Percentiles rank a stretch among this genome's conserved stretches.
Conservation (phyloP, 1,140 invertebrate genomes). For the Drosophila bocki region DNA sequence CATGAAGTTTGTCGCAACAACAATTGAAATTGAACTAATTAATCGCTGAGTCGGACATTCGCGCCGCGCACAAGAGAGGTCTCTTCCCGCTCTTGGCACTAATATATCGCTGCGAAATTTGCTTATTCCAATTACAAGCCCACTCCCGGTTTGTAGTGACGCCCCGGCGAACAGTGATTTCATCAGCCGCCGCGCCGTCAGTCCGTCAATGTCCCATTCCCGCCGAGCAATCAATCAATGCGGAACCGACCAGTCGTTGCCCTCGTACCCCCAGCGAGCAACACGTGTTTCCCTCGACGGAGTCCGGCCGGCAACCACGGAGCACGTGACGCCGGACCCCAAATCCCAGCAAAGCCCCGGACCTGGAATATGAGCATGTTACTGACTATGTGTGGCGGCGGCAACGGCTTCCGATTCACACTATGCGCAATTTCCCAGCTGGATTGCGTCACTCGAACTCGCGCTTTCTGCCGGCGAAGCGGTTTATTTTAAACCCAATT, state of each 20-base stretch:
- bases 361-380: background rate
- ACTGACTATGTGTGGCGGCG: background rate
- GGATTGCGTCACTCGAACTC: slow-evolving; percentile 69
- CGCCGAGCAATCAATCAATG: slow-evolving; percentile 23
- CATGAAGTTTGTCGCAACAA: slow-evolving; percentile 4
- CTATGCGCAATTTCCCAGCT: slow-evolving; percentile 49
- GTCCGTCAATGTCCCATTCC: slow-evolving; percentile 4
- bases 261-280: slow-evolving; percentile 24
- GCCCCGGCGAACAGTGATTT: slow-evolving; percentile 15
- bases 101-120: slow-evolving; percentile 1
- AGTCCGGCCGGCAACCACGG: slow-evolving; percentile 32
- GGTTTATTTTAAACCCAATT: slow-evolving; percentile 73
- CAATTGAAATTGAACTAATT: slow-evolving; percentile 25
- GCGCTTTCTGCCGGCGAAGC: slow-evolving; percentile 56
- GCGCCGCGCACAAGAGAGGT: background rate
- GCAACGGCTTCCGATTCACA: slow-evolving; percentile 16
- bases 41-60: background rate
- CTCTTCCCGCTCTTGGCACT: background rate
- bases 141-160: slow-evolving; percentile 10
- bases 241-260: slow-evolving; percentile 12
- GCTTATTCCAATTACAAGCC: slow-evolving; percentile 19
- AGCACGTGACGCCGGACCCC: slow-evolving; percentile 28
- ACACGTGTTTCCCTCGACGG: slow-evolving; percentile 29
- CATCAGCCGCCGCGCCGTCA: slow-evolving; percentile 24
- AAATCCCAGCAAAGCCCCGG: slow-evolving; percentile 1